Evolutionary conservation across 2,797 vertebrate species (phyloP).

Genomic region (Hozukius guyotensis): DNA sequence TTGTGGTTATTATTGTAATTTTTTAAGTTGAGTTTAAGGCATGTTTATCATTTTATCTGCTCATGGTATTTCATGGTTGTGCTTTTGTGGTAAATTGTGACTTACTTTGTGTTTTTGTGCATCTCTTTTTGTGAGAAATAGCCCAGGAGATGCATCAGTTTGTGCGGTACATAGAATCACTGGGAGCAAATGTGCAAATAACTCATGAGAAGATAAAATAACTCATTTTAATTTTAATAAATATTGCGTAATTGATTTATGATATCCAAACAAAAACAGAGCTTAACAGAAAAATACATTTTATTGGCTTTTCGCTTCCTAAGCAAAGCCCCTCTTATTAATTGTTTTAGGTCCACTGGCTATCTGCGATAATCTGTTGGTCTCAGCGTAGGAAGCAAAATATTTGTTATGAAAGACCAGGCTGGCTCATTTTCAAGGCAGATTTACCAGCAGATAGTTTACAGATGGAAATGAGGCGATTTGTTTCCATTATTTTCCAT

Average conservation of each 20-base stretch:
- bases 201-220: conserved; percentile 51
- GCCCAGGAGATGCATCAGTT: conserved; percentile 3
- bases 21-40: not conserved
- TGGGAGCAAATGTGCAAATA: conserved; percentile 36
- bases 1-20: not conserved
- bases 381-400: conserved; percentile 75
- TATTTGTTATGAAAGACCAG: conserved; percentile 79
- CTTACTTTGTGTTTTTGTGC: not conserved
- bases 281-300: conserved; percentile 59
- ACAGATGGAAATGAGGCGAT: conserved; percentile 67
- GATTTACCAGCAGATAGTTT: conserved; percentile 72
- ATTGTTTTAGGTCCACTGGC: conserved; percentile 81
- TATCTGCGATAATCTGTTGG: conserved; percentile 74
- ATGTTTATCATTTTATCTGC: not conserved
- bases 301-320: conserved; percentile 73
- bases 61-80: not conserved
- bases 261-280: conserved; percentile 67
- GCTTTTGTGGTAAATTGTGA: conserved; percentile 27
- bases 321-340: conserved; percentile 74
- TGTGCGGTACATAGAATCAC: conserved; percentile 13
- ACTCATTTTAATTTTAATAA: conserved; percentile 68
- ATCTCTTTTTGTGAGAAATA: conserved; percentile 7
- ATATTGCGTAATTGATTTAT: conserved; percentile 74
- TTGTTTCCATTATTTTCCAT: conserved; percentile 63
- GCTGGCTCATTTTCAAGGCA: conserved; percentile 78